Base-by-base conservation (phyloP, 2,797 vertebrate species). In the Brachymystax lenok region DNA sequence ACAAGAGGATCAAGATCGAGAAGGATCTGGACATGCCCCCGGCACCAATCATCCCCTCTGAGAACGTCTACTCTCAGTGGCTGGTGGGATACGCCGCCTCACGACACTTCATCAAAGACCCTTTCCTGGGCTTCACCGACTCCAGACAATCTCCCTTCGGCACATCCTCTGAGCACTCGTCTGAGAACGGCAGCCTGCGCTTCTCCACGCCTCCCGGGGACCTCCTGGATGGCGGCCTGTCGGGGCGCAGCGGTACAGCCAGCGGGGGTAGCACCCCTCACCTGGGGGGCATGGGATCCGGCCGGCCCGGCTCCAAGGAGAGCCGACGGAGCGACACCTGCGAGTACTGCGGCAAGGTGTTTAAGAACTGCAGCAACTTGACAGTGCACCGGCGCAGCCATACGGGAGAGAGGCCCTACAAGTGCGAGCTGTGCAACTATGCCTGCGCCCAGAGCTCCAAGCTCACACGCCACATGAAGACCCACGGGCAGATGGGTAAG, bases 381-480 rank as follows among this genome's bases (percentile, higher is more conserved):
- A 99, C 98, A 69, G 98, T 99, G 88, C 98, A 99, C 92, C 96
- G 98, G 80, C 96, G 98, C 92, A 99, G 98, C 92, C 98, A 99
- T 96, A 99, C 98, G 75, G 98, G 98, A 51, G 98, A 99, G 92
- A 93, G 98, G 93, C 98, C 98, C 93, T 99, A 99, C 96, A 99
- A 99, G 94, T 99, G 98, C 83, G 97, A 98, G 95, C 95, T 99
- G 94, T 99, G 98, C 95, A 99, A 98, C 95, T 99, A 99, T 90
- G 98, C 98, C 88, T 99, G 98, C 93, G 98, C 98, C 90, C 98
- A 99, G 96, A 99, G 98, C 97, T 99, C 98, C 96, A 99, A 99
- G 95, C 98, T 99, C 92, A 99, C 98, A 87, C 97, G 98, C 94
- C 98, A 99, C 95, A 99, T 99, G 98, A 99, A 99, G 97, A 99